Evolutionary conservation across 2,888 invertebrate genomes (phyloP).

Genomic region (Busseola fusca): DNA sequence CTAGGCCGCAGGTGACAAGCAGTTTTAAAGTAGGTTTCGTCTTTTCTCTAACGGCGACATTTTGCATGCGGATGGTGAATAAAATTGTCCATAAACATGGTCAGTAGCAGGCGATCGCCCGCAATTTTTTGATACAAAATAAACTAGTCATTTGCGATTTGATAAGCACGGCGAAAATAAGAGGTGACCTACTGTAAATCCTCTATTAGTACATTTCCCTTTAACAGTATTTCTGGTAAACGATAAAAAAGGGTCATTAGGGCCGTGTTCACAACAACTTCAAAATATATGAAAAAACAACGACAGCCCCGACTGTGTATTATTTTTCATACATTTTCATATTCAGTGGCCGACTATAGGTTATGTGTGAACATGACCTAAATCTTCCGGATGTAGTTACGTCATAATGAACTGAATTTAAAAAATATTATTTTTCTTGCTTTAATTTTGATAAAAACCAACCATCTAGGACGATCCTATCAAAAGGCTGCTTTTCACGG

Average conservation of each 20-base stretch:
- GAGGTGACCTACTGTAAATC: background rate
- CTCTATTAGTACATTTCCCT: background rate
- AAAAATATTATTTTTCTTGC: background rate
- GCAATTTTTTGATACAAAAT: background rate
- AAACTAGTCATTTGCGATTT: background rate
- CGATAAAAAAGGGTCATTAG: background rate
- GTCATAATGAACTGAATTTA: too few species aligned
- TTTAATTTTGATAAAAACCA: background rate
- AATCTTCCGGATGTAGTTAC: background rate
- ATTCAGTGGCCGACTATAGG: background rate
- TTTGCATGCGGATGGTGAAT: background rate
- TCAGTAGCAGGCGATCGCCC: background rate
- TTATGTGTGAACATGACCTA: background rate
- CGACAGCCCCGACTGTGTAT: background rate
- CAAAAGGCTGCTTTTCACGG: background rate
- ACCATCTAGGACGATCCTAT: background rate
- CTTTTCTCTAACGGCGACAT: background rate
- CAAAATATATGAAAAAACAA: background rate
- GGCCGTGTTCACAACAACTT: background rate
- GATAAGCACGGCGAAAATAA: background rate
- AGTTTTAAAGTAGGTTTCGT: background rate
- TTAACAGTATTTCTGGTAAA: background rate
- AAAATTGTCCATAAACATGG: background rate
- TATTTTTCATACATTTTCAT: background rate
- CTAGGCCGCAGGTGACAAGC: too few species aligned